These are phyloP conservation scores for Thelaira solivaga DNA, from an alignment of 2,888 invertebrate genomes.

Conservation along the genomic window DNA sequence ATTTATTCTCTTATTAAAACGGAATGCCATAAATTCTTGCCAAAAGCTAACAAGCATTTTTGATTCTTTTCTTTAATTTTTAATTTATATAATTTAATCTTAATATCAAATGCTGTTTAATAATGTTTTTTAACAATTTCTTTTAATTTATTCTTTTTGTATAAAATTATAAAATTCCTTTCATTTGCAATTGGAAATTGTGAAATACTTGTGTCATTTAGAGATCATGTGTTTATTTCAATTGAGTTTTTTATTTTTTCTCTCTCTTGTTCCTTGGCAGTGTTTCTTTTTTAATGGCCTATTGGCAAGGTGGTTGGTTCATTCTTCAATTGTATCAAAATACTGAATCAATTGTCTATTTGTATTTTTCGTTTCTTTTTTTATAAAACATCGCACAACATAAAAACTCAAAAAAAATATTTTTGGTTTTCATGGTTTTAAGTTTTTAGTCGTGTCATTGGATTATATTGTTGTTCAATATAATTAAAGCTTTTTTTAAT, in stretches of 20 bases:
- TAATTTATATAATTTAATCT: too few species aligned
- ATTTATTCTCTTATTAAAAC: too few species aligned
- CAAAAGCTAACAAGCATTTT: too few species aligned
- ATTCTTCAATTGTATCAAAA: neutral
- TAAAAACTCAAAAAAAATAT: constrained; percentile 4
- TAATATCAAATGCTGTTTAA: too few species aligned
- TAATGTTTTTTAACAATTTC: too few species aligned
- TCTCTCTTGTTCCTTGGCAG: too few species aligned
- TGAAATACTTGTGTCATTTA: constrained; percentile 40
- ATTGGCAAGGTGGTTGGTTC: constrained; percentile 36
- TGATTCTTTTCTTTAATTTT: too few species aligned
- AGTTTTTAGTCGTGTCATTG: constrained; percentile 20
- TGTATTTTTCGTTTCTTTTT: neutral
- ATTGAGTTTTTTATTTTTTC: neutral
- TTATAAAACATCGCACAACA: neutral
- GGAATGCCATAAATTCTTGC: too few species aligned
- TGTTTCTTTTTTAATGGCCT: constrained; percentile 24
- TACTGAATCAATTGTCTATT: constrained; percentile 4
- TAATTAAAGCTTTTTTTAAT: neutral
- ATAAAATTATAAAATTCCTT: too few species aligned
- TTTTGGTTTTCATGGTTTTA: neutral
- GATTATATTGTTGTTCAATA: constrained; percentile 1
- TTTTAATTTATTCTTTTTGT: too few species aligned
- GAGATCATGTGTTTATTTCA: neutral
- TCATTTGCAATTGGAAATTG: constrained; percentile 15